Percentiles rank a stretch among this genome's conserved stretches.
Evolutionary conservation across 2,888 invertebrate genomes (phyloP).

Genomic region (Drosophila glabriapex): DNA sequence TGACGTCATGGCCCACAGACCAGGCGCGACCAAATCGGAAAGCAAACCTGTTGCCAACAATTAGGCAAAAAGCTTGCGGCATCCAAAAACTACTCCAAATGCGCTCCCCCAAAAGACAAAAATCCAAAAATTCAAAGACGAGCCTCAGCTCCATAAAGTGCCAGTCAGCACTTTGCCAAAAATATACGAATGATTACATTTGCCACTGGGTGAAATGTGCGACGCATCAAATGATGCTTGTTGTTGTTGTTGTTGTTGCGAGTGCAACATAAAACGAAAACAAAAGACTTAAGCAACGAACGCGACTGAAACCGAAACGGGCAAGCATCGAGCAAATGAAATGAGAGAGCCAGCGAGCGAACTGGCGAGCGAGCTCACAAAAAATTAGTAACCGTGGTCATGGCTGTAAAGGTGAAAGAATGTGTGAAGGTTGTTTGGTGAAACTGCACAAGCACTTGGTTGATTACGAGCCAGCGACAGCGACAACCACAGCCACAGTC

Average conservation of each 20-base stretch:
- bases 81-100: slow-evolving; percentile 72
- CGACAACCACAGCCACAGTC: slow-evolving; percentile 38
- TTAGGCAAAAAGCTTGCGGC: slow-evolving; percentile 74
- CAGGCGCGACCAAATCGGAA: slow-evolving; percentile 53
- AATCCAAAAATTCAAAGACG: slow-evolving; percentile 5
- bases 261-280: slow-evolving; percentile 63
- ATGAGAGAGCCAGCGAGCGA: slow-evolving; percentile 18
- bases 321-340: slow-evolving; percentile 13
- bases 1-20: slow-evolving; percentile 75
- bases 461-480: slow-evolving; percentile 59
- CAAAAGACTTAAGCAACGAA: slow-evolving; percentile 80
- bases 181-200: slow-evolving; percentile 79
- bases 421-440: slow-evolving; percentile 85
- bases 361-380: slow-evolving; percentile 21
- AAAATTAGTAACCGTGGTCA: slow-evolving; percentile 84
- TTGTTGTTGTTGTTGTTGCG: slow-evolving; percentile 14
- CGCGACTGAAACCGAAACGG: slow-evolving; percentile 38
- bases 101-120: slow-evolving; percentile 28
- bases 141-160: slow-evolving; percentile 12
- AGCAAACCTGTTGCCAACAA: slow-evolving; percentile 78
- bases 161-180: slow-evolving; percentile 72
- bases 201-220: slow-evolving; percentile 48
- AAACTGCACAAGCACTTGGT: slow-evolving; percentile 76
- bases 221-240: slow-evolving; percentile 27
- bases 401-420: slow-evolving; percentile 84